A percentile compares a stretch with the other conserved stretches of the same genome.
Conservation (phyloP, 92 coral and sea anemone species). For the Porites lobata region DNA sequence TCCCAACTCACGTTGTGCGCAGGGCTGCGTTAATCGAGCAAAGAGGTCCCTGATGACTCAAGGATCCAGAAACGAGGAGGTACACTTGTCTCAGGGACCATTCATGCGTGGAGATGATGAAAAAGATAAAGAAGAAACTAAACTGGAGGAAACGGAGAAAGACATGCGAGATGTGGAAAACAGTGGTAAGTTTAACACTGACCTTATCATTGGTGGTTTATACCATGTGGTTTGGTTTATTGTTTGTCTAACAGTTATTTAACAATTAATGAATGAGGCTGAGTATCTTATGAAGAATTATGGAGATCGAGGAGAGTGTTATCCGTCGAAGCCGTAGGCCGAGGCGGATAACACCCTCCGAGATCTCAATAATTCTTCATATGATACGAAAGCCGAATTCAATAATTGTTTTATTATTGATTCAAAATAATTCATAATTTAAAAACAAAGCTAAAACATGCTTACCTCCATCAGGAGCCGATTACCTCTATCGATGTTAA, state of each 20-base stretch:
- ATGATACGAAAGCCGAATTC: too few relatives aligned
- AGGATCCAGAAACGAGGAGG: neutral
- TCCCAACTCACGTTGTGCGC: slow-evolving; percentile 47
- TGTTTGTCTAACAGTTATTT: neutral
- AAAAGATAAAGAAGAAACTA: neutral
- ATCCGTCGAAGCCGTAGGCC: too few relatives aligned
- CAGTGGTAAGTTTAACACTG: neutral
- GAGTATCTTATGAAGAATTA: too few relatives aligned
- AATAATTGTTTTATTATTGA: too few relatives aligned
- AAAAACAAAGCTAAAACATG: too few relatives aligned
- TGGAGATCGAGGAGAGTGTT: too few relatives aligned
- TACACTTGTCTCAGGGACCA: slow-evolving; percentile 3
- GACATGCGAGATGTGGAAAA: slow-evolving; percentile 9
- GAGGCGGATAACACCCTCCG: too few relatives aligned
- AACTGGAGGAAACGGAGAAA: neutral
- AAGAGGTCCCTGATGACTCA: slow-evolving; percentile 11
- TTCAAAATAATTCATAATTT: too few relatives aligned
- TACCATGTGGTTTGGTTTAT: neutral
- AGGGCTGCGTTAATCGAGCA: neutral
- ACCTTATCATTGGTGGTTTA: neutral
- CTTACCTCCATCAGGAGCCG: too few relatives aligned
- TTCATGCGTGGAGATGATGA: neutral
- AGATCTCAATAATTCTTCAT: too few relatives aligned
- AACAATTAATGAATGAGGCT: too few relatives aligned
- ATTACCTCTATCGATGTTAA: too few relatives aligned